Base-by-base conservation (phyloP, 2,113 vertebrate species). In the Pterocles orientalis region DNA sequence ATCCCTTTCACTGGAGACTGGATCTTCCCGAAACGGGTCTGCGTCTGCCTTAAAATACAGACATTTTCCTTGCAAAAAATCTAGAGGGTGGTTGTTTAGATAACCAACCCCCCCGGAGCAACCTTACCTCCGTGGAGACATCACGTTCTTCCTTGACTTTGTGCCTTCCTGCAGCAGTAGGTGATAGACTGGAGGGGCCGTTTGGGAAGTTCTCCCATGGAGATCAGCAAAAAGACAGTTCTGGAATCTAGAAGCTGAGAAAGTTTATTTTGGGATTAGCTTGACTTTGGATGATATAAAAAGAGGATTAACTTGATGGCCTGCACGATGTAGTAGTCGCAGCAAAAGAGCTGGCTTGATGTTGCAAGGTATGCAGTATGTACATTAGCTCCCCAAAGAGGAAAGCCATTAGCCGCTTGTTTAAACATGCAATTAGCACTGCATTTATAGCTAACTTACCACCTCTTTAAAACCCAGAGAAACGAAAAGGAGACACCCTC, bases 211-310 rank as follows among this genome's bases (percentile, higher is more conserved):
- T 62, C 66, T 94, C 18, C 18, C 0, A 0, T 34, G 62, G 23
- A 21, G 10, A 68, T 79, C 61, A 33, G 43, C 1, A 34, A 28
- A 31, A 58, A 60, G 57, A 56, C 34, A 47, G 9, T 48, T 82
- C 58, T 89, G 81, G 45, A 87, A 39, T 18, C 7, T 47, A 57
- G 45, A 90, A 45, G 3, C 14, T 77, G 39, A 65, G 75, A 62
- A 90, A 77, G 71, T 92, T 91, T 90, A 26, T 94, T 91, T 86
- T 61, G 82, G 77, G 83, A 94, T 95, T 96, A 95, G 64, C 47
- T 69, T 77, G 62, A 58, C 5, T 92, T 94, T 25, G 58, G 56
- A 28, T 66, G 75, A 62, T 86, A 45, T 90, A 91, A 94, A 88
- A 93, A 83, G 36, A 54, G 64, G 53, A 79, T 96, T 92, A 89